phyloP scores from a whole-genome alignment of 2,888 invertebrate species.

The Scaptomyza parva region DNA sequence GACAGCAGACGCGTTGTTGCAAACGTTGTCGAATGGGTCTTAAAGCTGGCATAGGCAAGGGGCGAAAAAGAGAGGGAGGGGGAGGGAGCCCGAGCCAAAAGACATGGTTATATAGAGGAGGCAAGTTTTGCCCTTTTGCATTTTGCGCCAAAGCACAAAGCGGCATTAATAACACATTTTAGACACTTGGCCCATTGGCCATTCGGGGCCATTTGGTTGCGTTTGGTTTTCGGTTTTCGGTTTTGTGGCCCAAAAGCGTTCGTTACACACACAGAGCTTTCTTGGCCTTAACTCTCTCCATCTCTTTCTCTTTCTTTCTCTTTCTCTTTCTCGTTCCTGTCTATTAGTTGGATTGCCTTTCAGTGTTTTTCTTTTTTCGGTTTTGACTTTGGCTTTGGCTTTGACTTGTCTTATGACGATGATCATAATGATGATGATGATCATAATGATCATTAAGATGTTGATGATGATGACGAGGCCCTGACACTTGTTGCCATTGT shows the following conservation, averaged over 20 bases:
- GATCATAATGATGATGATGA: constrained; percentile 30
- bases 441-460: constrained; percentile 6
- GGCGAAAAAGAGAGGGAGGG: background rate
- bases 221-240: too few relatives aligned
- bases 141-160: constrained; percentile 51
- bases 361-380: too few relatives aligned
- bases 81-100: constrained; percentile 6
- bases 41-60: background rate
- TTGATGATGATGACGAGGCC: constrained; percentile 41
- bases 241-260: constrained; percentile 44
- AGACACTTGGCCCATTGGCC: constrained; percentile 58
- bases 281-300: background rate
- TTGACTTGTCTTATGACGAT: constrained; percentile 39
- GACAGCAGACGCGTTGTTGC: constrained; percentile 40
- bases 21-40: constrained; percentile 32
- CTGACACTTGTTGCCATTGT: constrained; percentile 66
- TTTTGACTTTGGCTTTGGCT: too few relatives aligned
- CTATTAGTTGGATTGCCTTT: constrained; percentile 71
- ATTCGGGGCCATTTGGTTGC: constrained; percentile 34
- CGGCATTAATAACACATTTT: constrained; percentile 77
- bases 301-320: background rate
- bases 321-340: constrained; percentile 23
- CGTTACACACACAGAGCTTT: constrained; percentile 13
- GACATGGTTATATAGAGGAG: constrained; percentile 21
- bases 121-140: constrained; percentile 66